Base-by-base conservation (phyloP, 2,797 vertebrate species). In the Pantherophis vulpinus region DNA sequence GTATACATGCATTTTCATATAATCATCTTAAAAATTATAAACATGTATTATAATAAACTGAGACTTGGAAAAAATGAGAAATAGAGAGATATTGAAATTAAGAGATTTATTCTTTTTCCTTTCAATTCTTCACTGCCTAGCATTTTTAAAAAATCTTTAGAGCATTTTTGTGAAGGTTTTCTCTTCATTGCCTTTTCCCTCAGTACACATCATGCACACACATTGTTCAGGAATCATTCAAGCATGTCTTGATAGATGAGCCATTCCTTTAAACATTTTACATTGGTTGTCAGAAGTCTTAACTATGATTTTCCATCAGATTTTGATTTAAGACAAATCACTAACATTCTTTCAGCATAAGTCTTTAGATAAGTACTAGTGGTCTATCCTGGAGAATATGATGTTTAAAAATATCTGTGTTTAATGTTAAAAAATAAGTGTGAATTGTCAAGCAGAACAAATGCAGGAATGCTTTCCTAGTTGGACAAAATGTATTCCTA, bases 391-490 rank as follows among this genome's bases (percentile, higher is more conserved):
- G 94, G 55, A 86, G 61, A 14, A 83, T 91, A 86, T 42, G 79
- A 29, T 61, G 88, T 92, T n/a, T 54, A 92, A 87, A 7, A 94
- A 86, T 63, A 23, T 29, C 88, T 37, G 61, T 5, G 16, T 29
- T 89, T 91, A 94, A 66, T 90, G 2, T 42, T 93, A 59, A 94
- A 91, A 70, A 95, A 94, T n/a, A 92, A 0, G 18, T 29, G 4
- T 74, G 14, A 93, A 54, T 4, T 59, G 27, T 60, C 61, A 27
- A 91, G n/a, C 29, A 89, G 32, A 92, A 90, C 55, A 94, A 92
- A 93, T 47, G 74, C 56, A 89, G 12, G 0, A 0, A 70, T 93
- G 0, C 2, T 89, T 91, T 25, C 6, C 66, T 83, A 91, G 93
- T n/a, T 37, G 42, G 74, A 25, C 83, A 8, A 86, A 86, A 13